Conservation (phyloP, 2,113 vertebrate genomes). For the Hypocryptadius cinnamomeus region DNA sequence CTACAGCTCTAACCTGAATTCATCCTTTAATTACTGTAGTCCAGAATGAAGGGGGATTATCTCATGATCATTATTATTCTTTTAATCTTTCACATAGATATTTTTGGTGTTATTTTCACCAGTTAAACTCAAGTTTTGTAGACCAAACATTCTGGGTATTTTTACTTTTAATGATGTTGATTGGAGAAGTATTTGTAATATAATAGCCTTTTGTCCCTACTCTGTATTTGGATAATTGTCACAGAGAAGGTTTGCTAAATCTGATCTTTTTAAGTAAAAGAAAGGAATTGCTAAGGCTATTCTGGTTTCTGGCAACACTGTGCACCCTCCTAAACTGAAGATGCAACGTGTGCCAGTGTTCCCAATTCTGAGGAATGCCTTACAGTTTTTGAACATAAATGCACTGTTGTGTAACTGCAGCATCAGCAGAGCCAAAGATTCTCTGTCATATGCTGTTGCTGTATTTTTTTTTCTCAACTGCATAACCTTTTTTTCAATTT, state of each 20-base stretch:
- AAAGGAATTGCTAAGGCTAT: background rate
- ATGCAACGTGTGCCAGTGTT: background rate
- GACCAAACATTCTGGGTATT: background rate
- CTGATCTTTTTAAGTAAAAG: background rate
- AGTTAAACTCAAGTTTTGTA: background rate
- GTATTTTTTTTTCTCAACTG: background rate
- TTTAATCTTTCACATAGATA: background rate
- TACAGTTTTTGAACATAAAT: background rate
- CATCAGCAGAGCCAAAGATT: background rate
- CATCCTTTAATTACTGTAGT: background rate
- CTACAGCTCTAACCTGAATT: background rate
- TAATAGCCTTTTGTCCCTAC: background rate
- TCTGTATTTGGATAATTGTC: background rate
- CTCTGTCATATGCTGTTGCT: background rate
- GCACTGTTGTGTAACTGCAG: constrained; percentile 35
- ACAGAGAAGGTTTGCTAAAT: background rate
- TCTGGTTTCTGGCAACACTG: background rate
- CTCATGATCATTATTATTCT: background rate
- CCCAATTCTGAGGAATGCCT: background rate
- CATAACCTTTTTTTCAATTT: background rate
- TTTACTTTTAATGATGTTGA: background rate
- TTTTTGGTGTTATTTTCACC: background rate
- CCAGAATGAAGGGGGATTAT: background rate
- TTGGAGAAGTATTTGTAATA: background rate
- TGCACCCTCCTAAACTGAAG: background rate